Base-by-base conservation (phyloP, 2,888 invertebrate genomes). In the Leucozona laternaria region DNA sequence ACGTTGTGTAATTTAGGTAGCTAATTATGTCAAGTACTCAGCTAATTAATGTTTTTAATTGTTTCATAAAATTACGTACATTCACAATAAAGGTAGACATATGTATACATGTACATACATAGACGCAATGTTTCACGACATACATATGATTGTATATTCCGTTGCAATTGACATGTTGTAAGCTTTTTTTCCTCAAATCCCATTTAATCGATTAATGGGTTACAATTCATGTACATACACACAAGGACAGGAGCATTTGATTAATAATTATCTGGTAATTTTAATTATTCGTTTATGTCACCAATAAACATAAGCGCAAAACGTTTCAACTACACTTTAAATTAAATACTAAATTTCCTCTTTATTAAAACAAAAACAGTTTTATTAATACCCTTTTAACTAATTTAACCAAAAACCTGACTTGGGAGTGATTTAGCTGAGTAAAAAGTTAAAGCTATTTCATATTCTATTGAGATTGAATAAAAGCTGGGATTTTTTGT, bases 1-100 rank as follows among this genome's bases (percentile, higher is more conserved):
- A 71, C 76, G 64, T 84, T 58, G 66, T 40, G 57, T 62, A 66
- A 72, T 80, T 84, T 71, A 31, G n/a, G 58, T 64, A 79, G 53
- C 79, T 84, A 80, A 84, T 84, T 79, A 76, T 25, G 22, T 55
- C 66, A 45, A 68, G 68, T 31, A 72, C 43, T 48, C 45, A 37
- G 43, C 60, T 45, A 72, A 76, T 80, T 72, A 76, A 76, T 75
- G 22, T 37, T 25, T 37, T 68, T 68, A 50, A 68, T 37, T 66
- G 48, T 50, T 66, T 50, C 43, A 20, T 68, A 37, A 15, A 34
- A 22, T 17, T n/a, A 20, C 1, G 15, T 37, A 40, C 3, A 37
- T 50, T 4, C 13, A 40, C 13, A 15, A 50, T 22, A 7, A 15
- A 15, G 20, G 20, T 20, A 10, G 20, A 7, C n/a, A 20, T 48